Conservation (phyloP, 2,797 vertebrate genomes). For the Nannoperca obscura region DNA sequence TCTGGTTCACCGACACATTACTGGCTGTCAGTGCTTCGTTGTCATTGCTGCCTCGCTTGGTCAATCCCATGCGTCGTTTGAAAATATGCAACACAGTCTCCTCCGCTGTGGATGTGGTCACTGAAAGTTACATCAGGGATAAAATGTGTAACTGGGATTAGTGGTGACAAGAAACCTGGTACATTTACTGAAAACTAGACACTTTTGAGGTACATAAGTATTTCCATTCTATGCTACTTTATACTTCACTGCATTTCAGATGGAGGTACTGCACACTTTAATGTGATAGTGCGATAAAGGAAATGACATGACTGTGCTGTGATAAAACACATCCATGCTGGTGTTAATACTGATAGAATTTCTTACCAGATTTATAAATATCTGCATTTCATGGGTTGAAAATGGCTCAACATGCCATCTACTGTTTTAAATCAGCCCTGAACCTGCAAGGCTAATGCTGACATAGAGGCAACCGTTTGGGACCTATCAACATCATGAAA, state of each 20-base stretch:
- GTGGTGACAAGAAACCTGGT: not conserved
- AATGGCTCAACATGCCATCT: too few species aligned
- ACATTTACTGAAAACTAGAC: not conserved
- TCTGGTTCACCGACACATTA: constrained; percentile 70
- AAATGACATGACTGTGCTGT: too few species aligned
- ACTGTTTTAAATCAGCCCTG: too few species aligned
- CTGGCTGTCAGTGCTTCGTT: constrained; percentile 70
- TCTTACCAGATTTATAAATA: too few species aligned
- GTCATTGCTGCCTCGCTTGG: constrained; percentile 71
- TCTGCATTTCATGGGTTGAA: too few species aligned
- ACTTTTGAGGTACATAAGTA: not conserved
- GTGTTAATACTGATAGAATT: too few species aligned
- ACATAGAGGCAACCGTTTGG: too few species aligned
- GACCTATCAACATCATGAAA: too few species aligned
- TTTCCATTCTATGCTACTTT: not conserved
- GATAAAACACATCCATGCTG: too few species aligned
- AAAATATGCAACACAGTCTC: constrained; percentile 78
- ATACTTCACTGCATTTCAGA: not conserved
- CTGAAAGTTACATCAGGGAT: constrained; percentile 49
- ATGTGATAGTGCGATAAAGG: too few species aligned
- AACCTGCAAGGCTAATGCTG: too few species aligned
- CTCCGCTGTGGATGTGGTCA: constrained; percentile 51
- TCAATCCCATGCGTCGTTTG: constrained; percentile 80
- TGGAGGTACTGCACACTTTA: not conserved
- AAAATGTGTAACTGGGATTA: not conserved